Evolutionary conservation across 1,140 invertebrate genomes (phyloP).

Genomic region (Drosophila equinoxialis): DNA sequence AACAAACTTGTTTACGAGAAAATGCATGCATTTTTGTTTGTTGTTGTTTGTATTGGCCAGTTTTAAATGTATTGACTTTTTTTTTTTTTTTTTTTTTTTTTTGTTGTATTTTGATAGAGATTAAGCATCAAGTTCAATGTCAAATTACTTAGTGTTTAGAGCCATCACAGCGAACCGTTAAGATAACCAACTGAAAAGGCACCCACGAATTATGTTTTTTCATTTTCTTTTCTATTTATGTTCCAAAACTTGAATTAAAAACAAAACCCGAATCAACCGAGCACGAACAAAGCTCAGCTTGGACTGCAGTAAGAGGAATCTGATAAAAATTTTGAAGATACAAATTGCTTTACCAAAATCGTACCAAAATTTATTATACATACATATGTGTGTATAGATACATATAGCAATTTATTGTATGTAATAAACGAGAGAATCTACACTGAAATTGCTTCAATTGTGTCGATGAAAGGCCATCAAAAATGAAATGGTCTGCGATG

Average conservation of each 20-base stretch:
- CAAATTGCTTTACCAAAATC: slow-evolving; percentile 64
- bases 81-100: neutral
- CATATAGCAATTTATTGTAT: slow-evolving; percentile 10
- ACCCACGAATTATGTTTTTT: slow-evolving; percentile 11
- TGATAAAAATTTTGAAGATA: slow-evolving; percentile 34
- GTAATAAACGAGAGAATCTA: slow-evolving; percentile 54
- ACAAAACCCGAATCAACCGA: slow-evolving; percentile 40
- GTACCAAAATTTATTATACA: slow-evolving; percentile 50
- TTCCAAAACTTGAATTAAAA: slow-evolving; percentile 34
- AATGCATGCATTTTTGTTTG: slow-evolving; percentile 43
- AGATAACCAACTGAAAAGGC: slow-evolving; percentile 9
- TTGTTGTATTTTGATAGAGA: slow-evolving; percentile 44
- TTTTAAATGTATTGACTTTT: slow-evolving; percentile 25
- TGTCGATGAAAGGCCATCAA: slow-evolving; percentile 59
- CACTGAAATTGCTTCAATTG: slow-evolving; percentile 29
- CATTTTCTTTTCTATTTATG: slow-evolving; percentile 16
- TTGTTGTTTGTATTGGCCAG: slow-evolving; percentile 33
- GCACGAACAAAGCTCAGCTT: slow-evolving; percentile 37
- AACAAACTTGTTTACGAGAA: slow-evolving; percentile 50
- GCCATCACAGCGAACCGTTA: slow-evolving; percentile 3
- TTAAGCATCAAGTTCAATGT: slow-evolving; percentile 69
- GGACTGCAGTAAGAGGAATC: slow-evolving; percentile 49
- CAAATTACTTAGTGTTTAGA: slow-evolving; percentile 25
- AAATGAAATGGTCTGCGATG: slow-evolving; percentile 57
- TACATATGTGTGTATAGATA: slow-evolving; percentile 27